These are phyloP conservation scores for Andrena hattorfiana DNA, from an alignment of 2,888 invertebrate species.

Conservation along the genomic window DNA sequence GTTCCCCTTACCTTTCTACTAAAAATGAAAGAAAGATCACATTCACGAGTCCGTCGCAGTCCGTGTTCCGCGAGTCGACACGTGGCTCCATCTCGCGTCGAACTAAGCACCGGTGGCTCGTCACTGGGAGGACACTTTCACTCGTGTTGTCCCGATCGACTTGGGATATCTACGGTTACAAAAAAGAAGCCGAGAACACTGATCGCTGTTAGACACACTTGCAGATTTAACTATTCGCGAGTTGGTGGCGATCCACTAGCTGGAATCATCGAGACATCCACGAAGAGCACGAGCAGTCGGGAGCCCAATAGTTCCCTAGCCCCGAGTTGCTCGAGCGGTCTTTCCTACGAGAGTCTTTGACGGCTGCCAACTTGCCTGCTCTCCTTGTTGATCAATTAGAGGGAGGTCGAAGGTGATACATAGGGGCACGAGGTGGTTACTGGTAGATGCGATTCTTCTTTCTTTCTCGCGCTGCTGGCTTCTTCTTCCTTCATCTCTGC, in stretches of 20 bases:
- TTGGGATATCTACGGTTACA: conserved; percentile 28
- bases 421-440: conserved; percentile 48
- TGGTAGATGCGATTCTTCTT: conserved; percentile 25
- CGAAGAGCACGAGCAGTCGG: background rate
- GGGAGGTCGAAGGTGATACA: conserved; percentile 58
- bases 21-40: conserved; percentile 19
- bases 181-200: conserved; percentile 26
- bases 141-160: conserved; percentile 5
- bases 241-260: conserved; percentile 1
- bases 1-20: background rate
- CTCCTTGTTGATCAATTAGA: conserved; percentile 45
- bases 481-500: background rate
- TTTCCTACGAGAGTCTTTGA: conserved; percentile 25
- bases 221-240: conserved; percentile 7
- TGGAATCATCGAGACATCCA: conserved; percentile 21
- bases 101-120: background rate
- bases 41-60: background rate
- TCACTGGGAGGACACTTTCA: conserved; percentile 29
- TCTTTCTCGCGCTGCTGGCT: conserved; percentile 11
- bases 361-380: conserved; percentile 26
- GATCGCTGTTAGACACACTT: conserved; percentile 22
- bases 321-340: conserved; percentile 6
- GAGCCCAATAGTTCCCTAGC: conserved; percentile 3
- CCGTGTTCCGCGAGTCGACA: background rate
- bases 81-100: background rate